phyloP scores from a whole-genome alignment of 1,140 invertebrate genomes.

The Luehdorfia chinensis region DNA sequence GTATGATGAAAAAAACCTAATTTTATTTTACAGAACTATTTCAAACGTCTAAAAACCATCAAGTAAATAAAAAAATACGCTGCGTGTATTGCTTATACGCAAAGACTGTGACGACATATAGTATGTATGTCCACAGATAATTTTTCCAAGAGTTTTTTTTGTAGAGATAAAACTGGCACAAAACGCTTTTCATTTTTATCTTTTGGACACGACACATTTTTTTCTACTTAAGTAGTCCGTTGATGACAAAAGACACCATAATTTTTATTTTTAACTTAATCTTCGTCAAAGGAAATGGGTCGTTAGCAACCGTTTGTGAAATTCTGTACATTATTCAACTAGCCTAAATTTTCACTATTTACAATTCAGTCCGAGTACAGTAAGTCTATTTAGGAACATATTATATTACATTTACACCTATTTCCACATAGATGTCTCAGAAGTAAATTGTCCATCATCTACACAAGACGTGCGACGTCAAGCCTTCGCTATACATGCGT shows the following conservation, averaged over 20 bases:
- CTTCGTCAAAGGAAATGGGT: neutral
- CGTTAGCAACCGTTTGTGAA: neutral
- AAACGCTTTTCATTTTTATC: too few relatives aligned
- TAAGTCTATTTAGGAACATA: conserved; percentile 50
- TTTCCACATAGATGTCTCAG: conserved; percentile 17
- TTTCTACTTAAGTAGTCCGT: too few relatives aligned
- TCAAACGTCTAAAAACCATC: neutral
- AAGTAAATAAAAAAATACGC: neutral
- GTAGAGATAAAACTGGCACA: too few relatives aligned
- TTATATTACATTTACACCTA: conserved; percentile 38
- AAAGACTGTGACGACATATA: too few relatives aligned
- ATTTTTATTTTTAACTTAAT: neutral
- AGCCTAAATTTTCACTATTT: conserved; percentile 38
- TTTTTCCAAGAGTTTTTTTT: too few relatives aligned
- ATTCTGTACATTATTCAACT: conserved; percentile 24
- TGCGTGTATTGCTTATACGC: neutral
- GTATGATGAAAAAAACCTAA: conserved; percentile 3
- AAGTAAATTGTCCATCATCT: conserved; percentile 19
- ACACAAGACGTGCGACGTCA: conserved; percentile 22
- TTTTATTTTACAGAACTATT: neutral
- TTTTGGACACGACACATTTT: too few relatives aligned
- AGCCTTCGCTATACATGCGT: conserved; percentile 53
- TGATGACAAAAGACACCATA: neutral
- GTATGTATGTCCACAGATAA: too few relatives aligned
- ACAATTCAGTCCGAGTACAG: conserved; percentile 47